Percentiles rank a stretch among this genome's conserved stretches.
Evolutionary conservation across 2,113 vertebrate genomes (phyloP).

Genomic region (Zosterops borbonicus): DNA sequence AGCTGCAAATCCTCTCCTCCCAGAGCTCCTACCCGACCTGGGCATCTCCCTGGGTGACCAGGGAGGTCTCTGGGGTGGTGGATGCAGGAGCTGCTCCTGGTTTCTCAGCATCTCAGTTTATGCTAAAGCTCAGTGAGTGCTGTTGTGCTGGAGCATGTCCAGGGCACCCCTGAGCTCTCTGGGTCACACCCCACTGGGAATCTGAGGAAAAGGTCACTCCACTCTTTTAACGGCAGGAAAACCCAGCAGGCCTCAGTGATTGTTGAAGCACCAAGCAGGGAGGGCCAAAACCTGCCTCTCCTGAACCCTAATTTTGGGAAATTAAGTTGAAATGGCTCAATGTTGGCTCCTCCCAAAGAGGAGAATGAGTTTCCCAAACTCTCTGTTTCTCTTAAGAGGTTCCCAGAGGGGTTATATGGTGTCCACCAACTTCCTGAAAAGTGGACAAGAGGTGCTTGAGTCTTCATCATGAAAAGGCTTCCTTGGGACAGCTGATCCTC

Average conservation of each 20-base stretch:
- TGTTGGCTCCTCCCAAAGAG: neutral
- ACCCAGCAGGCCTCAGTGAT: neutral
- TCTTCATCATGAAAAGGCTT: neutral
- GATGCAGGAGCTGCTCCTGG: neutral
- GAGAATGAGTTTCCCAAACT: neutral
- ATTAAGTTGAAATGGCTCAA: accelerated
- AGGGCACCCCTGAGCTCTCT: neutral
- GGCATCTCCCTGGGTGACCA: neutral
- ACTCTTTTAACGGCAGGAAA: neutral
- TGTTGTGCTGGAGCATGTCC: neutral
- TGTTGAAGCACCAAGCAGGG: neutral
- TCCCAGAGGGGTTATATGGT: neutral
- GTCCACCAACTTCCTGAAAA: neutral
- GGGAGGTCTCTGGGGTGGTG: neutral
- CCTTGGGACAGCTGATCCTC: neutral
- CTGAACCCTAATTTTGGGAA: neutral
- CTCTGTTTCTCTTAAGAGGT: neutral
- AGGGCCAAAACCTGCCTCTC: neutral
- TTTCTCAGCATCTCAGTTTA: neutral
- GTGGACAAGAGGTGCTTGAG: neutral
- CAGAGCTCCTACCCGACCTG: accelerated
- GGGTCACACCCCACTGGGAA: accelerated
- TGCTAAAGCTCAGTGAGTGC: neutral
- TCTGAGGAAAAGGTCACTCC: neutral
- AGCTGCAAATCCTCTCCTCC: neutral